A percentile compares a stretch with the other conserved stretches of the same genome.
Conservation (phyloP, 2,888 invertebrate species). For the Tetropium fuscum region DNA sequence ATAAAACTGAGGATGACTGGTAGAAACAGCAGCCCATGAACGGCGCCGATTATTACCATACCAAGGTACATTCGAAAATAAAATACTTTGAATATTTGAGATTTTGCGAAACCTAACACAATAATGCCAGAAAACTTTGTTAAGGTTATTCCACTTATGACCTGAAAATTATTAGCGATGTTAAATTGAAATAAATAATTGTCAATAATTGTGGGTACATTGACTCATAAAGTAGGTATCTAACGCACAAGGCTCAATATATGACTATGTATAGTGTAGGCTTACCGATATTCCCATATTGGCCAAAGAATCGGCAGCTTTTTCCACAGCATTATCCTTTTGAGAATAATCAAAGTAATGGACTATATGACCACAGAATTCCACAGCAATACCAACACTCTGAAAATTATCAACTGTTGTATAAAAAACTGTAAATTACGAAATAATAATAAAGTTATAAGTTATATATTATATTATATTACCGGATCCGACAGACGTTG, state of each 20-base stretch:
- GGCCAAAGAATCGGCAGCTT: constrained; percentile 80
- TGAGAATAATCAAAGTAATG: constrained; percentile 75
- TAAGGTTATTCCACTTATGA: constrained; percentile 93
- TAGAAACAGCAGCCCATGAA: constrained; percentile 91
- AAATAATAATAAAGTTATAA: too few relatives aligned
- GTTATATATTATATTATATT: too few relatives aligned
- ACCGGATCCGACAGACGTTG: too few relatives aligned
- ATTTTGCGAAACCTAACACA: constrained; percentile 92
- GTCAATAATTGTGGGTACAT: neutral
- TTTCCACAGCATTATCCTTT: constrained; percentile 66
- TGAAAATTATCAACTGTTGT: too few relatives aligned
- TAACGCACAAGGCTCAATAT: too few relatives aligned
- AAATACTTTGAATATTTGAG: constrained; percentile 90
- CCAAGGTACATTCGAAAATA: constrained; percentile 98
- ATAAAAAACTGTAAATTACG: too few relatives aligned
- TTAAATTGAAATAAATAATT: constrained; percentile 14
- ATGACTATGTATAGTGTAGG: constrained; percentile 35
- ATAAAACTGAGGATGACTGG: constrained; percentile 90
- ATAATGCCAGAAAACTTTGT: constrained; percentile 94
- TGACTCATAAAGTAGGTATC: neutral
- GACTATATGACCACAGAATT: constrained; percentile 94
- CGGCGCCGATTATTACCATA: constrained; percentile 91
- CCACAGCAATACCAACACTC: constrained; percentile 94
- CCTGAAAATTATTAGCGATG: too few relatives aligned
- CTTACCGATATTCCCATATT: constrained; percentile 87